Percentiles rank a stretch among this genome's conserved stretches.
These are phyloP conservation scores for Caranx ignobilis DNA, from an alignment of 2,113 vertebrate genomes.

Conservation along the genomic window DNA sequence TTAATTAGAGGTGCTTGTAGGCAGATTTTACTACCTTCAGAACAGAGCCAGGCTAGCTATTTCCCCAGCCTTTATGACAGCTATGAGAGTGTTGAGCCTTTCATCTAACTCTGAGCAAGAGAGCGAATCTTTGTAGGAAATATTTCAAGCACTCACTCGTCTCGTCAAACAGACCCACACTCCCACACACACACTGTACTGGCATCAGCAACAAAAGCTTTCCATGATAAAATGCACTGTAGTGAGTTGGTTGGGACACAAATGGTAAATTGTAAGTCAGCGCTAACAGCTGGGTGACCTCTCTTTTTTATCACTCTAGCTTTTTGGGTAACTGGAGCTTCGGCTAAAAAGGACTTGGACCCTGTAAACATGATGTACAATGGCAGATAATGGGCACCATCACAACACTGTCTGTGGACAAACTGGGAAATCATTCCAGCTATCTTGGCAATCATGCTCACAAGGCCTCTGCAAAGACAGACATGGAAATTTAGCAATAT, in stretches of 20 bases:
- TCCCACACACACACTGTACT: not conserved
- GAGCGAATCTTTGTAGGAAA: not conserved
- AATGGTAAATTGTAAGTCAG: no score
- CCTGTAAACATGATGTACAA: not conserved
- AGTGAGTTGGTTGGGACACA: no score
- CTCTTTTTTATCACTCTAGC: not conserved
- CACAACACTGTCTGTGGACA: no score
- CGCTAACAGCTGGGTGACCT: not conserved
- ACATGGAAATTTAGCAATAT: no score
- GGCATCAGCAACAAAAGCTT: not conserved
- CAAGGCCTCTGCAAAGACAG: no score
- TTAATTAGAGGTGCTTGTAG: not conserved
- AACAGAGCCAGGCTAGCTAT: not conserved
- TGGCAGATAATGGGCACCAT: not conserved
- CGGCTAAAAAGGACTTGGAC: not conserved
- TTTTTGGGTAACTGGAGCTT: not conserved
- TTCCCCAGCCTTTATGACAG: not conserved
- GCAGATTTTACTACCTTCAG: not conserved
- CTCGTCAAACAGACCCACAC: not conserved
- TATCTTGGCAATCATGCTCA: no score
- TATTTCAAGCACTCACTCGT: not conserved
- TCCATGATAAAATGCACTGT: not conserved
- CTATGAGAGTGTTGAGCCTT: not conserved
- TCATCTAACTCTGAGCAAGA: not conserved
- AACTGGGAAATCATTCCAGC: not conserved